Evolutionary conservation across 2,797 vertebrate genomes (phyloP).

Genomic region (Cebuella pygmaea): DNA sequence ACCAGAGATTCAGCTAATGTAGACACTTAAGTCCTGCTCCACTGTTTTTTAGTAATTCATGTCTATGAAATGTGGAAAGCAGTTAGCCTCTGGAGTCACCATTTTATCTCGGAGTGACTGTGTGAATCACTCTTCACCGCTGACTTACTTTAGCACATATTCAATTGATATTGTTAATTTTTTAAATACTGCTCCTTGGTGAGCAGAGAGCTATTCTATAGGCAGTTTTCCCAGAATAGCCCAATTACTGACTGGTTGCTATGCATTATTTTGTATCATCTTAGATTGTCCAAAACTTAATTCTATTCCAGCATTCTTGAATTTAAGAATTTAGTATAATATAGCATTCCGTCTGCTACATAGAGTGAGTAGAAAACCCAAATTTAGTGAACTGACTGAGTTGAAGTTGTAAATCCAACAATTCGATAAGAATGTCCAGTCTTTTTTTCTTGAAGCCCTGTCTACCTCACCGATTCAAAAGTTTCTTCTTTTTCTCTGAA

Average conservation of each 20-base stretch:
- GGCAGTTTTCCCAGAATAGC: not conserved
- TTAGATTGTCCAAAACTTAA: not conserved
- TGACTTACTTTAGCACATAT: not conserved
- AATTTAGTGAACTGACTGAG: not conserved
- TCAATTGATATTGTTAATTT: constrained; percentile 20
- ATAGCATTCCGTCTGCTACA: not conserved
- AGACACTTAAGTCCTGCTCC: constrained; percentile 12
- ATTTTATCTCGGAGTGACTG: not conserved
- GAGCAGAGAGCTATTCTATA: not conserved
- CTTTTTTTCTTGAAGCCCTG: not conserved
- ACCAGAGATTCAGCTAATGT: not conserved
- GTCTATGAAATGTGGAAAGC: not conserved
- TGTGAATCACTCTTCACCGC: not conserved
- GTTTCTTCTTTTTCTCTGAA: not conserved
- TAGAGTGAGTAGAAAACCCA: not conserved
- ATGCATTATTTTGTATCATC: not conserved
- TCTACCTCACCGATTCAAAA: not conserved
- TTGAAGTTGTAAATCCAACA: not conserved
- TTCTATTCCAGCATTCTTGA: not conserved
- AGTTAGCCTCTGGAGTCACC: not conserved
- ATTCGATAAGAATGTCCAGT: not conserved
- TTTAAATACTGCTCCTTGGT: not conserved
- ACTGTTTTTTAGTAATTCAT: not conserved
- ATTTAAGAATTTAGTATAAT: not conserved
- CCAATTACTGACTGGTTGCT: not conserved